A percentile compares a stretch with the other conserved stretches of the same genome.
phyloP scores from a whole-genome alignment of 2,888 invertebrate species.

The Atrina japonica region DNA sequence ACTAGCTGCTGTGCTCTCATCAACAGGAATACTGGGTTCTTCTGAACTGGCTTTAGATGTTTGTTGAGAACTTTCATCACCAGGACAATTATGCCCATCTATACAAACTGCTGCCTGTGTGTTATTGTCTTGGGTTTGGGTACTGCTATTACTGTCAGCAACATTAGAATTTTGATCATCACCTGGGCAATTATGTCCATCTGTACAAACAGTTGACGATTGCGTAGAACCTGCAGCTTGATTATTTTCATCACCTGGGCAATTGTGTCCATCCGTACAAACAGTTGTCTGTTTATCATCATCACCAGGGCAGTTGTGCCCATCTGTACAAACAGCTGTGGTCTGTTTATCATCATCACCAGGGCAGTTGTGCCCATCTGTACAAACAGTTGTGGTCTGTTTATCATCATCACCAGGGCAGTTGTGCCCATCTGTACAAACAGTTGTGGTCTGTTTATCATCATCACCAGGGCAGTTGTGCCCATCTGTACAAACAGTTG shows the following conservation, averaged over 20 bases:
- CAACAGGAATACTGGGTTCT: constrained; percentile 47
- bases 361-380: constrained; percentile 52
- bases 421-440: constrained; percentile 41
- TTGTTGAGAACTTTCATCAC: constrained; percentile 32
- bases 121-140: constrained; percentile 39
- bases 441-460: constrained; percentile 33
- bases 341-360: constrained; percentile 33
- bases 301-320: constrained; percentile 45
- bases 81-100: constrained; percentile 47
- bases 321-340: constrained; percentile 41
- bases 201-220: constrained; percentile 29
- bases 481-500: constrained; percentile 40
- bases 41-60: constrained; percentile 40
- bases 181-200: constrained; percentile 46
- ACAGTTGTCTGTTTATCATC: constrained; percentile 33
- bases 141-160: constrained; percentile 42
- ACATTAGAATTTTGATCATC: constrained; percentile 39
- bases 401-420: constrained; percentile 48
- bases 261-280: constrained; percentile 46
- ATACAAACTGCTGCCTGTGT: constrained; percentile 43
- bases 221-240: too few relatives aligned
- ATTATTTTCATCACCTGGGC: constrained; percentile 34
- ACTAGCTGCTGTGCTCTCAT: constrained; percentile 35
- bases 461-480: constrained; percentile 43
- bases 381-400: constrained; percentile 30